Evolutionary conservation across 2,113 vertebrate species (phyloP).

Genomic region (Chunga burmeisteri): DNA sequence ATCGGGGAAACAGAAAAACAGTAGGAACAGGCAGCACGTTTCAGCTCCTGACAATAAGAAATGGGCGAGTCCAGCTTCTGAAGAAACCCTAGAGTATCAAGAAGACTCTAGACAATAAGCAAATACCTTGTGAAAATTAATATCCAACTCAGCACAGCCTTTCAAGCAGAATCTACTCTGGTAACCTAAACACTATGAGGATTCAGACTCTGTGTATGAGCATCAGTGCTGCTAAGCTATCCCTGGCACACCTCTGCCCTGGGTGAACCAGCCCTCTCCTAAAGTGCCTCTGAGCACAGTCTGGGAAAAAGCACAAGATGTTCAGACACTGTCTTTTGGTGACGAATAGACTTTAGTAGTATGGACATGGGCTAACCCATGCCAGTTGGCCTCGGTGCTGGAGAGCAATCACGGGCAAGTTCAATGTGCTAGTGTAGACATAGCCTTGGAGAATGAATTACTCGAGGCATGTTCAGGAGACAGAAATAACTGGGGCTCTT

Average conservation of each 20-base stretch:
- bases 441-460: background rate
- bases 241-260: background rate
- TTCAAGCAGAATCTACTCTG: background rate
- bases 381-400: background rate
- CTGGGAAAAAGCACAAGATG: background rate
- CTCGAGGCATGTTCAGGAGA: rapidly evolving
- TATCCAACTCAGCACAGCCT: background rate
- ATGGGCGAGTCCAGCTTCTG: background rate
- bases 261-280: background rate
- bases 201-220: background rate
- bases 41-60: background rate
- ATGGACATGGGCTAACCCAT: background rate
- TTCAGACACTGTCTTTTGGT: background rate
- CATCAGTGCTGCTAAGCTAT: background rate
- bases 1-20: background rate
- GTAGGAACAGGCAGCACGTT: background rate
- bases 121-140: background rate
- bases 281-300: background rate
- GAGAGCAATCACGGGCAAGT: background rate
- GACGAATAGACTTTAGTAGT: background rate
- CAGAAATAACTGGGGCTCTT: background rate
- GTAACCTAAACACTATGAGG: background rate
- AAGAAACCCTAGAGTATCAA: background rate
- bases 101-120: background rate
- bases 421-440: background rate